These are phyloP conservation scores for Drosophila yakuba DNA, from an alignment of 1,140 invertebrate species.

Conservation along the genomic window DNA sequence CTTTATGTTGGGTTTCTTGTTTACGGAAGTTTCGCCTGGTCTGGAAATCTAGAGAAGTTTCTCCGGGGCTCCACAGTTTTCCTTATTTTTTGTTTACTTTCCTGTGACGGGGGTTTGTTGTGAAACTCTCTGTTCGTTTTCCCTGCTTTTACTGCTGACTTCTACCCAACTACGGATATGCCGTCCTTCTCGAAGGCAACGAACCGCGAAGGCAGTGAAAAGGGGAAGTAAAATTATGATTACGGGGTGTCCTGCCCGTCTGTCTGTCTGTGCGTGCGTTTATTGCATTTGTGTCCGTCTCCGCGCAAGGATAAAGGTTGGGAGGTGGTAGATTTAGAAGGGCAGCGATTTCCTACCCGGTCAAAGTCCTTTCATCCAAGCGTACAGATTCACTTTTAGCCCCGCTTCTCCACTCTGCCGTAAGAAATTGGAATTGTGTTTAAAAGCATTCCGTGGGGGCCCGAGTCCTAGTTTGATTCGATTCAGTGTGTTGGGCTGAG, in stretches of 20 bases:
- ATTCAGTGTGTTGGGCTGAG: constrained; percentile 7
- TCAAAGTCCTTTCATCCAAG: constrained; percentile 31
- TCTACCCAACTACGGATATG: constrained; percentile 6
- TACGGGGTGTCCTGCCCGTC: constrained; percentile 19
- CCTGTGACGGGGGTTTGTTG: constrained; percentile 38
- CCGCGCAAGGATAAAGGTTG: constrained; percentile 5
- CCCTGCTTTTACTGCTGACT: not conserved
- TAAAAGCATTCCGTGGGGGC: constrained; percentile 63
- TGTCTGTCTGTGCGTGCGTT: constrained; percentile 62
- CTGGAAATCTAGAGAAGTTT: constrained; percentile 59
- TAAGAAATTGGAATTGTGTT: constrained; percentile 61
- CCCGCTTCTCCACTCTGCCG: constrained; percentile 31
- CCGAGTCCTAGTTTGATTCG: constrained; percentile 50
- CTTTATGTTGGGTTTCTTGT: constrained; percentile 59
- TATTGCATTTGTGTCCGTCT: constrained; percentile 67
- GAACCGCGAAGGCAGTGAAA: constrained; percentile 31
- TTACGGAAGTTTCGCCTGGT: constrained; percentile 63
- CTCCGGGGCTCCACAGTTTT: constrained; percentile 13
- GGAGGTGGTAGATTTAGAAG: not conserved
- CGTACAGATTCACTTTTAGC: constrained; percentile 56
- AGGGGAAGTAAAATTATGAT: constrained; percentile 35
- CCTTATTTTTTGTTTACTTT: constrained; percentile 57
- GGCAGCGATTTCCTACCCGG: constrained; percentile 9
- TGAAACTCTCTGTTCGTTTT: constrained; percentile 15
- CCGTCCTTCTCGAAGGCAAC: constrained; percentile 16